Evolutionary conservation across 2,113 vertebrate species (phyloP), one percentile per base, ranked within the genome.

Genomic region (Forbesichthys papilliferus): DNA sequence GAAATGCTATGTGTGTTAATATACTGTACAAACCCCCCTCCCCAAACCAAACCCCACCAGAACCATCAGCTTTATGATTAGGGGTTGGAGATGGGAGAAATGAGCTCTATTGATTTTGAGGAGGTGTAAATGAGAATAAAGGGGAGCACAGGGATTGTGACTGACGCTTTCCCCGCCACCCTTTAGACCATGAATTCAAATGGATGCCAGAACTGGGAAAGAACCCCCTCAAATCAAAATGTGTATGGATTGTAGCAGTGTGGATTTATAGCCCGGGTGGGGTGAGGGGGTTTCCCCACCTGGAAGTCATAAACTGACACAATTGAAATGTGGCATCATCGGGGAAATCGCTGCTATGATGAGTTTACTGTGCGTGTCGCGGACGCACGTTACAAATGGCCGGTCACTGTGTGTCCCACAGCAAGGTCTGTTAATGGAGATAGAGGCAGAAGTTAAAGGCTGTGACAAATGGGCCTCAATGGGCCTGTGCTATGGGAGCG

Each of bases 251-350:
- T 79, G 81, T 76, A 85, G 75, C 20, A 74, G 75, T 54, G 64
- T 65, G 56, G 84, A 86, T 86, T 79, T 84, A 86, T 81, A 54
- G 80, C 84, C 61, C 10, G 33, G n/a, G 4, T 5, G 9, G 12
- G 54, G 12, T n/a, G 27, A 27, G 27, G 27, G 18, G 75, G 77
- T 73, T 73, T 36, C 64, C 73, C 77, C 63, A 61, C 79, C 69
- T 79, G 82, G 80, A 88, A 90, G 87, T 84, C 87, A 82, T 85
- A 79, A 84, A 84, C 84, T 81, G 83, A 84, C 80, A 85, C 83
- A 67, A 83, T 79, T 81, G 78, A 78, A 87, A 90, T 75, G 71
- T 74, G 57, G 27, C 57, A 48, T 80, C 84, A 68, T 27, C 0
- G 46, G 75, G 82, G 85, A 20, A 70, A 79, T 77, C 75, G 81